Percentiles rank a stretch among this genome's conserved stretches.
Conservation (phyloP, 2,113 vertebrate species). For the Clarias gariepinus region DNA sequence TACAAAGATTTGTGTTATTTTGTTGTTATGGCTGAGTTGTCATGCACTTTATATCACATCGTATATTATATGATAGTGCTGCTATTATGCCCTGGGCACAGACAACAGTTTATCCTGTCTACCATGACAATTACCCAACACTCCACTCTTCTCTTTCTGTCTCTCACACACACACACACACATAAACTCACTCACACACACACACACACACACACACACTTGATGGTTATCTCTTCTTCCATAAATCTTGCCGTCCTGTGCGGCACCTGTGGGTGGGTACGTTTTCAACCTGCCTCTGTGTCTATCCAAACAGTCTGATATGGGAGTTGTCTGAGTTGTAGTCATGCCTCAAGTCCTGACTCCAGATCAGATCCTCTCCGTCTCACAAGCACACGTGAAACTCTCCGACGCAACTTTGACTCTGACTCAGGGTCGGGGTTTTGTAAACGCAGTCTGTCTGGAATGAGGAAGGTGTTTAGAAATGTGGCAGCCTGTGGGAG, state of each 20-base stretch:
- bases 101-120: constrained; percentile 16
- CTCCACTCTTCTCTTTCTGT: background rate
- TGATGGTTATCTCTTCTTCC: constrained; percentile 37
- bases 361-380: background rate
- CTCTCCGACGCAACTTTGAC: background rate
- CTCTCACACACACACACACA: background rate
- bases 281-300: background rate
- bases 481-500: background rate
- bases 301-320: constrained; percentile 26
- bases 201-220: constrained; percentile 12
- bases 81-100: constrained; percentile 6
- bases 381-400: background rate
- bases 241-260: constrained; percentile 34
- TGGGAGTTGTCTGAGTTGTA: background rate
- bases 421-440: background rate
- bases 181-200: constrained; percentile 24
- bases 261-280: constrained; percentile 19
- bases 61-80: constrained; percentile 9
- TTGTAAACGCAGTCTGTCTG: background rate
- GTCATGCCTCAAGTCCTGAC: background rate
- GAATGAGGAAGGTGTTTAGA: constrained; percentile 19
- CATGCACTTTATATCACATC: background rate
- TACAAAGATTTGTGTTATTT: background rate
- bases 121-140: constrained; percentile 33
- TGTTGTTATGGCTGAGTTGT: constrained; percentile 22